Percentiles rank a stretch among this genome's conserved stretches.
phyloP scores from a whole-genome alignment of 2,888 invertebrate species.

The Eretmocerus hayati region DNA sequence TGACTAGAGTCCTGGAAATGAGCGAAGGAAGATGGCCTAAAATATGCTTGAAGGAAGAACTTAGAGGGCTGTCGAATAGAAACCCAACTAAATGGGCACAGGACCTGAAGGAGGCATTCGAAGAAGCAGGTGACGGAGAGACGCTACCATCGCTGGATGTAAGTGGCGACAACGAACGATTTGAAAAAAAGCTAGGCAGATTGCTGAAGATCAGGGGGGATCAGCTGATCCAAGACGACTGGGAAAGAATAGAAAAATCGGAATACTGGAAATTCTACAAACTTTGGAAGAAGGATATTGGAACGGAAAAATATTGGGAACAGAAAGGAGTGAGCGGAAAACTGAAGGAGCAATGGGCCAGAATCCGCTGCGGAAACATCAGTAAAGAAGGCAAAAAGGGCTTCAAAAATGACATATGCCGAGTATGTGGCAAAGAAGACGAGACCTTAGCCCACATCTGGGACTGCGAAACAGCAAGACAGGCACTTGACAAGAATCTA shows the following conservation, averaged over 20 bases:
- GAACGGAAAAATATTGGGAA: background rate
- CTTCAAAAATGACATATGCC: conserved; percentile 1
- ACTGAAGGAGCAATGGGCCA: conserved; percentile 9
- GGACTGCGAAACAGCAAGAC: background rate
- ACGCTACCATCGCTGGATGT: background rate
- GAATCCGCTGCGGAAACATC: conserved; percentile 3
- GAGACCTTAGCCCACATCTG: background rate
- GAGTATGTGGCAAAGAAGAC: conserved; percentile 2
- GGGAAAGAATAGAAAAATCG: too few relatives aligned
- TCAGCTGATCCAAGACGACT: too few relatives aligned
- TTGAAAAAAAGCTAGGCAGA: background rate
- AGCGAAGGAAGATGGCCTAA: conserved; percentile 1
- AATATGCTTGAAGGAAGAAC: background rate
- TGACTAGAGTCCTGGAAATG: background rate
- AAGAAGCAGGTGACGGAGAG: background rate
- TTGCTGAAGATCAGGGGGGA: too few relatives aligned
- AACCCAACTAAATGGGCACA: conserved; percentile 1
- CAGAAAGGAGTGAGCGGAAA: background rate
- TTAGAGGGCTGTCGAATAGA: background rate
- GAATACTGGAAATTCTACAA: too few relatives aligned
- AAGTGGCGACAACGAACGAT: background rate
- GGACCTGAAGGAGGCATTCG: background rate
- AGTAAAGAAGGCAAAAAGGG: conserved; percentile 1
- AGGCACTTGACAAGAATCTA: background rate
- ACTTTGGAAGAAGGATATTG: background rate